Conservation (phyloP, 2,113 vertebrate species). For the Sprattus sprattus region DNA sequence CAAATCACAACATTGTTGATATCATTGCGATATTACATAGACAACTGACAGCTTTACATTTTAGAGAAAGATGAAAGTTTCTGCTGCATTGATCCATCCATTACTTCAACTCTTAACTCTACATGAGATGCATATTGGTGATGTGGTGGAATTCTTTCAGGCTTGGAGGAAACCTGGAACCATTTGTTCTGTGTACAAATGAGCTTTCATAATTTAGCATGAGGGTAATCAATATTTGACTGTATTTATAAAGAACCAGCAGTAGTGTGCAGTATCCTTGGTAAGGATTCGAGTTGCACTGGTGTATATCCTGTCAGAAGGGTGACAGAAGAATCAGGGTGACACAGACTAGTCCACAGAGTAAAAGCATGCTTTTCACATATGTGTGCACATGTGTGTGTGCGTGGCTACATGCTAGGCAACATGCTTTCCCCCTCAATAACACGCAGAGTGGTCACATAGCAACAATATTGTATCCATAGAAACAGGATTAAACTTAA, state of each 20-base stretch:
- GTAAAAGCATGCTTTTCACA: background rate
- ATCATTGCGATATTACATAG: too few species aligned
- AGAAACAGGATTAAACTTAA: constrained; percentile 64
- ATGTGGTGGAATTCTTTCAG: background rate
- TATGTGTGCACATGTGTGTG: background rate
- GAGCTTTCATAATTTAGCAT: too few species aligned
- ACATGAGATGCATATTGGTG: background rate
- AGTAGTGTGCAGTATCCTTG: too few species aligned
- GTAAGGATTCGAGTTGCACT: too few species aligned
- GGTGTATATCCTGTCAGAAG: too few species aligned
- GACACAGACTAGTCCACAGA: background rate
- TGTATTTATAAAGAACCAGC: too few species aligned
- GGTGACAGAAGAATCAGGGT: background rate
- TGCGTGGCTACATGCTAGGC: constrained; percentile 27
- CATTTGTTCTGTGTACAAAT: too few species aligned
- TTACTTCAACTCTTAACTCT: background rate
- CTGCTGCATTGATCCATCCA: too few species aligned
- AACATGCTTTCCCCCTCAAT: constrained; percentile 40
- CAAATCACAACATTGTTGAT: too few species aligned
- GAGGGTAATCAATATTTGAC: too few species aligned
- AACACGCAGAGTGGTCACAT: constrained; percentile 50
- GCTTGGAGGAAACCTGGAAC: background rate
- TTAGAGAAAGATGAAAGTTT: too few species aligned
- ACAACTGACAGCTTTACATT: too few species aligned
- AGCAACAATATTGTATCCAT: constrained; percentile 67